Percentiles rank a stretch among this genome's conserved stretches.
Evolutionary conservation across 2,113 vertebrate species (phyloP).

Genomic region (Puma concolor): DNA sequence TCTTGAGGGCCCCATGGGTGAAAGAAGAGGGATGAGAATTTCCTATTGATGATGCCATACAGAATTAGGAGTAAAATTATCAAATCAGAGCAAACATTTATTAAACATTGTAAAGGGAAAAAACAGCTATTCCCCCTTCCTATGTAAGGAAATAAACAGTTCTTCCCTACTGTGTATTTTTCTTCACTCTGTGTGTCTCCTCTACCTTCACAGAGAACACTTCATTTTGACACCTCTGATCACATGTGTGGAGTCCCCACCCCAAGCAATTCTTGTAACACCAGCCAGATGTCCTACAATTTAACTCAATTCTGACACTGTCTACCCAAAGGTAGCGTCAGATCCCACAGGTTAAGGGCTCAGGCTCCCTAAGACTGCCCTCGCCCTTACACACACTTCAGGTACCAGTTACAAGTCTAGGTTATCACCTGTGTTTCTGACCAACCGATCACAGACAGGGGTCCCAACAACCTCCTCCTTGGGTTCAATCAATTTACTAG

Average conservation of each 20-base stretch:
- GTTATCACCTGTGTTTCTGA: background rate
- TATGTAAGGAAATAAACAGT: background rate
- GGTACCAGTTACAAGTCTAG: background rate
- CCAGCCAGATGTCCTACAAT: background rate
- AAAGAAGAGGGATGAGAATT: background rate
- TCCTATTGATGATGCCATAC: background rate
- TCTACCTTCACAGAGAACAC: background rate
- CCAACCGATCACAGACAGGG: background rate
- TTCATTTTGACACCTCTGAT: background rate
- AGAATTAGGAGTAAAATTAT: slow-evolving; percentile 16
- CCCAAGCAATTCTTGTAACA: background rate
- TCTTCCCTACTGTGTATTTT: background rate
- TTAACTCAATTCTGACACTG: background rate
- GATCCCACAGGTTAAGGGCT: background rate
- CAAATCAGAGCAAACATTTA: slow-evolving; percentile 9
- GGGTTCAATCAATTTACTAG: background rate
- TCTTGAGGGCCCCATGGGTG: background rate
- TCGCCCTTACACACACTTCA: background rate
- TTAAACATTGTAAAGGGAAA: background rate
- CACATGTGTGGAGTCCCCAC: background rate
- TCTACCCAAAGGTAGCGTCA: background rate
- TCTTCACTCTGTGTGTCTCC: background rate
- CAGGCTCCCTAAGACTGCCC: background rate
- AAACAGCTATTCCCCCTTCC: background rate
- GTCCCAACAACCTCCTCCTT: background rate